A percentile compares a stretch with the other conserved stretches of the same genome.
These are phyloP conservation scores for Sebastes minor DNA, from an alignment of 2,797 vertebrate genomes.

Conservation along the genomic window DNA sequence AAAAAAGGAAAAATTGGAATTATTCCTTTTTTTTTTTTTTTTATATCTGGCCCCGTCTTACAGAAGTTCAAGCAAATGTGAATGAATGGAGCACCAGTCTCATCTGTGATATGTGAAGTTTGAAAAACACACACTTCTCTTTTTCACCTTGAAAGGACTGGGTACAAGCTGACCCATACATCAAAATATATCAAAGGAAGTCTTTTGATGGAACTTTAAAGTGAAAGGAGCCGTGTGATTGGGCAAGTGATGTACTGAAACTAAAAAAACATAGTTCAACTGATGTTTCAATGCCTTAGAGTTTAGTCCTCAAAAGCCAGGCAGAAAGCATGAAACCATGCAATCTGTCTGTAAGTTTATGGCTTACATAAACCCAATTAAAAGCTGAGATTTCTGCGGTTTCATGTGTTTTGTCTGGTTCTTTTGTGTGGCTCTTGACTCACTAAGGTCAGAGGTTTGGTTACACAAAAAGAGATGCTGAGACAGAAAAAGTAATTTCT, in stretches of 20 bases:
- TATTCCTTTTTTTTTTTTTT: conserved; percentile 39
- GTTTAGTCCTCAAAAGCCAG: conserved; percentile 68
- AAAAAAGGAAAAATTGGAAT: conserved; percentile 10
- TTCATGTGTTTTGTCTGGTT: conserved; percentile 29
- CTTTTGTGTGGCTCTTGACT: conserved; percentile 22
- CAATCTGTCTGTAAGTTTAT: conserved; percentile 50
- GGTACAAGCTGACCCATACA: conserved; percentile 68
- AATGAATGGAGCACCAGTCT: conserved; percentile 54
- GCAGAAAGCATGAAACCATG: conserved; percentile 32
- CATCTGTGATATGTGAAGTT: conserved; percentile 69
- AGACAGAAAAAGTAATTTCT: conserved; percentile 19
- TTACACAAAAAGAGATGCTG: conserved; percentile 24
- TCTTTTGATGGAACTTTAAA: conserved; percentile 77
- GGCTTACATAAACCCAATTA: conserved; percentile 61
- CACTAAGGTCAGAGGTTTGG: conserved; percentile 13
- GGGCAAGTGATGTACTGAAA: conserved; percentile 66
- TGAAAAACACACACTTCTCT: conserved; percentile 69
- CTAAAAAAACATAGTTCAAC: conserved; percentile 61
- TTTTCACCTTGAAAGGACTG: conserved; percentile 72
- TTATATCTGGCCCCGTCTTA: conserved; percentile 53
- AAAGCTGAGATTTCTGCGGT: conserved; percentile 27
- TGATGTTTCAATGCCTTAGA: conserved; percentile 69
- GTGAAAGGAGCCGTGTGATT: conserved; percentile 71
- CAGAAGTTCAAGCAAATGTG: conserved; percentile 65
- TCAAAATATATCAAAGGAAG: conserved; percentile 73